Evolutionary conservation across 2,888 invertebrate genomes (phyloP).

Genomic region (Hypolimnas misippus): DNA sequence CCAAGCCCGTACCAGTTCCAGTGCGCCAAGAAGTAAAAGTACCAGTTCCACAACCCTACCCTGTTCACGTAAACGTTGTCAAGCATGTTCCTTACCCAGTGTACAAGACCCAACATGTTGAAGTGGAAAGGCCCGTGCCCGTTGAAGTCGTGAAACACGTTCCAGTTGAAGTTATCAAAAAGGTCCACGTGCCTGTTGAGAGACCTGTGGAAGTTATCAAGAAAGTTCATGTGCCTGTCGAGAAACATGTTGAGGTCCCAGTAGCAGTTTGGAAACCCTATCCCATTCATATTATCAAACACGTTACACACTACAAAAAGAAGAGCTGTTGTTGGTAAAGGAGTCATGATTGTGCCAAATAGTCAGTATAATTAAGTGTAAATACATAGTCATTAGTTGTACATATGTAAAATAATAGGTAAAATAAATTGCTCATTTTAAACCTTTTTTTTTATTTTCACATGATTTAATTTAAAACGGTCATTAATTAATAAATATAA

Average conservation of each 20-base stretch:
- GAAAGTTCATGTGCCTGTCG: conserved; percentile 72
- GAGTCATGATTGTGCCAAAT: conserved; percentile 76
- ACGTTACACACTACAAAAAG: conserved; percentile 79
- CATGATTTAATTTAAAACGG: neutral
- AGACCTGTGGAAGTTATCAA: conserved; percentile 77
- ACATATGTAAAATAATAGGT: conserved; percentile 47
- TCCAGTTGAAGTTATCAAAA: conserved; percentile 73
- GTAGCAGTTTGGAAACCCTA: conserved; percentile 78
- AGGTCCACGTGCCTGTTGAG: conserved; percentile 71
- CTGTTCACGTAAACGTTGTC: conserved; percentile 73
- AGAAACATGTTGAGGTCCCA: conserved; percentile 74
- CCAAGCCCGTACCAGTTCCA: conserved; percentile 69
- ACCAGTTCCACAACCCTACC: conserved; percentile 77
- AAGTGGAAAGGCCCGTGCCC: conserved; percentile 75
- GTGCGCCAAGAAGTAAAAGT: conserved; percentile 74
- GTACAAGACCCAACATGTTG: conserved; percentile 72
- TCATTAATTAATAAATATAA: neutral
- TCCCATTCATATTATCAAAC: conserved; percentile 78
- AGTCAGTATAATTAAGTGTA: conserved; percentile 78
- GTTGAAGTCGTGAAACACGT: conserved; percentile 71
- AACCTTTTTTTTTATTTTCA: conserved; percentile 30
- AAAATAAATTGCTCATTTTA: conserved; percentile 53
- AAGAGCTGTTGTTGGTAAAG: conserved; percentile 77
- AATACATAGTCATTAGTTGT: conserved; percentile 80
- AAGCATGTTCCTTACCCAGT: conserved; percentile 77